phyloP scores from a whole-genome alignment of 2,113 vertebrate genomes.

The Ariopsis seemanni region DNA sequence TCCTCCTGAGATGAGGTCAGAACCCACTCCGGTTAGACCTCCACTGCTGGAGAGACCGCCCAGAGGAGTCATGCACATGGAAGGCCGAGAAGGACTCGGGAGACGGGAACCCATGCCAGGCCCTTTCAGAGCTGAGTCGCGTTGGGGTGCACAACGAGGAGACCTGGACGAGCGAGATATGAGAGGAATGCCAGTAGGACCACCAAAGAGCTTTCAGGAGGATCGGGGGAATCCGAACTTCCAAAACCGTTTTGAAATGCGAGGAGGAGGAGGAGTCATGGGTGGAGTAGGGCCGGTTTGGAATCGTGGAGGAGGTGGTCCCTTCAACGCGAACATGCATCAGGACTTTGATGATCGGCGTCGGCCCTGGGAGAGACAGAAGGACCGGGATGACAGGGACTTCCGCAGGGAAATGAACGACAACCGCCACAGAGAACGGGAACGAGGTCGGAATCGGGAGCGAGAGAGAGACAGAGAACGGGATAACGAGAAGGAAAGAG shows the following conservation, averaged over 20 bases:
- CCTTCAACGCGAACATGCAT: conserved; percentile 85
- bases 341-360: conserved; percentile 96
- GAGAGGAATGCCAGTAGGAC: conserved; percentile 75
- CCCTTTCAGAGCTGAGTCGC: conserved; percentile 87
- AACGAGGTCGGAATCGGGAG: conserved; percentile 57
- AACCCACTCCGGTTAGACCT: conserved; percentile 69
- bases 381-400: conserved; percentile 92
- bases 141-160: conserved; percentile 87
- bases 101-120: conserved; percentile 81
- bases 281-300: conserved; percentile 72
- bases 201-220: conserved; percentile 87
- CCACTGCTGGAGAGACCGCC: conserved; percentile 71
- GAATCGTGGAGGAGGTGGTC: conserved; percentile 75
- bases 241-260: conserved; percentile 83
- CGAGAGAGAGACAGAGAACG: conserved; percentile 52
- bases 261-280: conserved; percentile 72
- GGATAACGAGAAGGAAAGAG: conserved; percentile 60
- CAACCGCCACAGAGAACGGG: conserved; percentile 76
- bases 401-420: conserved; percentile 94
- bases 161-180: conserved; percentile 95
- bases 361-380: conserved; percentile 94
- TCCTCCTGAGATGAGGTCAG: conserved; percentile 77
- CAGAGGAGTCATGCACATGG: conserved; percentile 73
- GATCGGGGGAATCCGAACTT: conserved; percentile 84
- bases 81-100: conserved; percentile 77